A percentile compares a stretch with the other conserved stretches of the same genome.
phyloP scores from a whole-genome alignment of 2,113 vertebrate genomes.

The Rhegmatorhina hoffmannsi region DNA sequence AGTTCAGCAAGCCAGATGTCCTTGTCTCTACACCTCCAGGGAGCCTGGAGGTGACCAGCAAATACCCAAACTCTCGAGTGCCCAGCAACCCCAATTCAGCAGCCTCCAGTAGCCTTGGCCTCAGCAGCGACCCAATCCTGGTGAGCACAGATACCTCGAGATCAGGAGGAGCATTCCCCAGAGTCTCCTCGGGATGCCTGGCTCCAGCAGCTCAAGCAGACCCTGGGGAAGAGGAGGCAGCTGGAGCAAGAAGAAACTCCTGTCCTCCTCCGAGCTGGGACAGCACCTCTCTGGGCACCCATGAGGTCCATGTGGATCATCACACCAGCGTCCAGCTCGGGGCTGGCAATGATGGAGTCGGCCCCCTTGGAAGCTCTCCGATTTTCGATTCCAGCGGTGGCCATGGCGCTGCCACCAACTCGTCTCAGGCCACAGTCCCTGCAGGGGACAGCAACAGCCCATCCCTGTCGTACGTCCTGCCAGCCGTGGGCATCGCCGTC shows the following conservation, averaged over 20 bases:
- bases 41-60: accelerated
- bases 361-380: neutral
- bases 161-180: neutral
- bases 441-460: neutral
- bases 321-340: neutral
- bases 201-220: neutral
- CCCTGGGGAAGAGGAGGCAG: neutral
- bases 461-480: neutral
- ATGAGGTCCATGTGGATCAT: neutral
- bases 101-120: accelerated
- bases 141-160: neutral
- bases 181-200: accelerated
- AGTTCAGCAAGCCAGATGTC: neutral
- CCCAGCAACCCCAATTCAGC: accelerated
- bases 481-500: neutral
- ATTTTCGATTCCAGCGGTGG: neutral
- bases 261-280: accelerated
- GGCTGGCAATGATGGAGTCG: accelerated
- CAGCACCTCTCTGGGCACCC: neutral
- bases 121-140: neutral
- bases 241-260: neutral
- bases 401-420: accelerated
- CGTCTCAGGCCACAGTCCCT: neutral
- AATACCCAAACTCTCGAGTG: accelerated
- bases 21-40: accelerated